Percentiles rank a stretch among this genome's conserved stretches.
Evolutionary conservation across 2,888 invertebrate species (phyloP).

Genomic region (Spilosoma lubricipeda): DNA sequence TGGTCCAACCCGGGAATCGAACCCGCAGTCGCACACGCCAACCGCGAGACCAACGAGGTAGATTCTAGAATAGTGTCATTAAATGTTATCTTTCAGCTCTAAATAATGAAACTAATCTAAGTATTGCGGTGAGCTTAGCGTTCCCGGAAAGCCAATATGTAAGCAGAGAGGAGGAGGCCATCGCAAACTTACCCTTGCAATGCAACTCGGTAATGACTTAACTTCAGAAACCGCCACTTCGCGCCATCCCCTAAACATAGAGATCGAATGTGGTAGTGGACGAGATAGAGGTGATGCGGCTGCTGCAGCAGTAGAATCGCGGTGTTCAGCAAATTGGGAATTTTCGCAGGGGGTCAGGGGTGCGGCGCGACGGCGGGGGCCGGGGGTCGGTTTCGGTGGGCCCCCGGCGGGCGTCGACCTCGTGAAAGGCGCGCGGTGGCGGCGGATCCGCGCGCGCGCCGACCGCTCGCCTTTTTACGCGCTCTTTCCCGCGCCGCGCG

Average conservation of each 20-base stretch:
- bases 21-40: too few relatives aligned
- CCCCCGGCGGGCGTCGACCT: conserved; percentile 82
- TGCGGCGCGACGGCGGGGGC: conserved; percentile 59
- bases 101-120: conserved; percentile 59
- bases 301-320: conserved; percentile 36
- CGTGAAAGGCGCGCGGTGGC: conserved; percentile 80
- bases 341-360: conserved; percentile 64
- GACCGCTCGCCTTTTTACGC: conserved; percentile 84
- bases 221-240: conserved; percentile 57
- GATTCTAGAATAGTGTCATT: conserved; percentile 76
- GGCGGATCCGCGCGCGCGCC: conserved; percentile 76
- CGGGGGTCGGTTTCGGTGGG: conserved; percentile 75
- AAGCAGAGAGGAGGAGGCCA: conserved; percentile 25
- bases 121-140: conserved; percentile 68
- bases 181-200: conserved; percentile 4
- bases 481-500: conserved; percentile 80
- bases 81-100: conserved; percentile 67
- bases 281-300: conserved; percentile 55
- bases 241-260: conserved; percentile 61
- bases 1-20: too few relatives aligned
- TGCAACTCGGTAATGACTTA: conserved; percentile 53
- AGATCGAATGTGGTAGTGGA: conserved; percentile 55
- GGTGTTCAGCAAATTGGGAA: conserved; percentile 56
- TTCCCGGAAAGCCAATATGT: conserved; percentile 63
- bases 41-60: too few relatives aligned